These are phyloP conservation scores for Rattus rattus DNA, from an alignment of 2,113 vertebrate species.

Conservation along the genomic window DNA sequence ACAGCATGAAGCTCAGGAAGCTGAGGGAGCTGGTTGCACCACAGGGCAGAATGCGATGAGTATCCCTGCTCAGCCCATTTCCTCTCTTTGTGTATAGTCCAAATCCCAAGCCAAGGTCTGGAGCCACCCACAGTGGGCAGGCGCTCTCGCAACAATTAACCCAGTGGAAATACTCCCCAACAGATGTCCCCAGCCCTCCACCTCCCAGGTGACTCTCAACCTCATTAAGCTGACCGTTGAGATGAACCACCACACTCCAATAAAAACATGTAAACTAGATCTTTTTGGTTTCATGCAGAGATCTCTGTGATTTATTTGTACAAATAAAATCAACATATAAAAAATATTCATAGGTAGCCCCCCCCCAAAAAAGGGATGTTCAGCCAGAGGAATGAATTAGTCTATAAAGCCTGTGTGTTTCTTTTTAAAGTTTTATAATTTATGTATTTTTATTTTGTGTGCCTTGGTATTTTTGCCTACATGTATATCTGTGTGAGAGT, in stretches of 20 bases:
- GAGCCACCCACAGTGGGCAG: neutral
- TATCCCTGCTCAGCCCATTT: neutral
- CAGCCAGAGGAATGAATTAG: neutral
- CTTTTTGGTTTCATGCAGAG: neutral
- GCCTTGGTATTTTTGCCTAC: no score
- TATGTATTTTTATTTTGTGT: no score
- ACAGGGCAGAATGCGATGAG: rapidly evolving
- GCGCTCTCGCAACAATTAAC: neutral
- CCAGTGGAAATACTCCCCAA: neutral
- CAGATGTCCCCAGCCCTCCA: neutral
- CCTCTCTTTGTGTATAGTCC: no score
- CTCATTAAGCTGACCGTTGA: neutral
- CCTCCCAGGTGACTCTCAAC: neutral
- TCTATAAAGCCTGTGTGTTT: neutral
- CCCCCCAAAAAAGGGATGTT: neutral
- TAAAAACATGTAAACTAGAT: neutral
- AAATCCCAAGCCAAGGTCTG: neutral
- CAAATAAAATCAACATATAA: neutral
- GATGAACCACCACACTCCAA: neutral
- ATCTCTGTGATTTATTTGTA: neutral
- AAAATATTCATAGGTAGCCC: neutral
- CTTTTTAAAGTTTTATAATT: neutral
- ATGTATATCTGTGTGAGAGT: no score
- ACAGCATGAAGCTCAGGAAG: neutral
- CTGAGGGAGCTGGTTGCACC: neutral